Evolutionary conservation across 2,113 vertebrate genomes (phyloP).

Genomic region (Odobenus rosmarus): DNA sequence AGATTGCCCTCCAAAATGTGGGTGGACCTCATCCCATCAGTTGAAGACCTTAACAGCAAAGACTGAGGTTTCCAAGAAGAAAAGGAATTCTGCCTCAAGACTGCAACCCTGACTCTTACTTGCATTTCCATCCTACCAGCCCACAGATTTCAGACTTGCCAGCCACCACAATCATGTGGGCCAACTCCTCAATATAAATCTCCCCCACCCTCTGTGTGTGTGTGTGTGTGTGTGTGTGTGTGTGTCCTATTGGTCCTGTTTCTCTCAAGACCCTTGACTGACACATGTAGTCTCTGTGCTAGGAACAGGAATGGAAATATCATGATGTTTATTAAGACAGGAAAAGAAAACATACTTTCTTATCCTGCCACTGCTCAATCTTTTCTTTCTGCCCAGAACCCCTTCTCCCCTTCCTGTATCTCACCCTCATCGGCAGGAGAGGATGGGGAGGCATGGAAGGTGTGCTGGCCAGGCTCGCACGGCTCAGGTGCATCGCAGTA

Average conservation of each 20-base stretch:
- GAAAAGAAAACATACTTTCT: not conserved
- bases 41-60: not conserved
- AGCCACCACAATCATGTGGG: not conserved
- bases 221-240: too few species aligned
- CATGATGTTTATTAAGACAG: not conserved
- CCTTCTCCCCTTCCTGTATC: not conserved
- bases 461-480: not conserved
- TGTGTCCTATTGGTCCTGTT: accelerated
- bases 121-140: too few species aligned
- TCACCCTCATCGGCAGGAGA: not conserved
- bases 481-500: accelerated
- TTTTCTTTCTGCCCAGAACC: not conserved
- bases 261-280: not conserved
- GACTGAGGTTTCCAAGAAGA: not conserved
- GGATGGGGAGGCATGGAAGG: not conserved
- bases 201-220: not conserved
- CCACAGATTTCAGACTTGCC: not conserved
- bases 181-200: not conserved
- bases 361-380: too few species aligned
- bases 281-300: not conserved
- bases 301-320: not conserved
- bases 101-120: not conserved
- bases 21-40: not conserved
- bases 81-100: not conserved
- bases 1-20: not conserved